Evolutionary conservation across 2,113 vertebrate species (phyloP).

Genomic region (Conger conger): DNA sequence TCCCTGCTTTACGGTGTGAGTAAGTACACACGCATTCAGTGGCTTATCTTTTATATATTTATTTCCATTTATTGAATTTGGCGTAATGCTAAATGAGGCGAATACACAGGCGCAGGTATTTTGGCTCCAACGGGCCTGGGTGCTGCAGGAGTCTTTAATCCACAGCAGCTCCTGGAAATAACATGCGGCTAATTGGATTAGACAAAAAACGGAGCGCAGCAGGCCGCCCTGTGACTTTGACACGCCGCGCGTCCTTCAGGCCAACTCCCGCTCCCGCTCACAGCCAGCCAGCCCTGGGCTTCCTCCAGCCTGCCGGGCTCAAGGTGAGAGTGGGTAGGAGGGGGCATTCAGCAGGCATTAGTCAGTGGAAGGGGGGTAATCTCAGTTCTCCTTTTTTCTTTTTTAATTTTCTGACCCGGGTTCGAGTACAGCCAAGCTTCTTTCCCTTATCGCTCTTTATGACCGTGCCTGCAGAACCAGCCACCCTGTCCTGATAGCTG

Average conservation of each 20-base stretch:
- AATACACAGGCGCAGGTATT: constrained; percentile 27
- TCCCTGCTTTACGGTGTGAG: constrained; percentile 5
- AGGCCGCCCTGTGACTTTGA: constrained; percentile 21
- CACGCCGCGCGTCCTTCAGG: constrained; percentile 14
- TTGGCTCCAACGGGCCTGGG: constrained; percentile 20
- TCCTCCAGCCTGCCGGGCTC: constrained; percentile 2
- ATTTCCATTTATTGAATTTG: constrained; percentile 4
- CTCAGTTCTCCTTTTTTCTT: neutral
- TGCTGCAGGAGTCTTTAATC: constrained; percentile 31
- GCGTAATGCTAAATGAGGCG: constrained; percentile 26
- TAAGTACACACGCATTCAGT: neutral
- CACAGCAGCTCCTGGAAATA: constrained; percentile 65
- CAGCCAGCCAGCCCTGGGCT: neutral
- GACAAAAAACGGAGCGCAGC: constrained; percentile 48
- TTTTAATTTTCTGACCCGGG: neutral
- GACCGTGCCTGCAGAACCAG: neutral
- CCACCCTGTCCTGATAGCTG: neutral
- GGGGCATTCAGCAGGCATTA: neutral
- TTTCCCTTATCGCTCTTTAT: neutral
- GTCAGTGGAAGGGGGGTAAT: neutral
- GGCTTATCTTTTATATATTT: constrained; percentile 1
- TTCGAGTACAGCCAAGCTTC: neutral
- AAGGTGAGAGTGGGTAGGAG: neutral
- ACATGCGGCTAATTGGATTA: constrained; percentile 73
- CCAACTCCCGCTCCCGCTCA: neutral